Percentiles rank a stretch among this genome's conserved stretches.
phyloP scores from a whole-genome alignment of 1,140 invertebrate species.

The Nilaparvata lugens region DNA sequence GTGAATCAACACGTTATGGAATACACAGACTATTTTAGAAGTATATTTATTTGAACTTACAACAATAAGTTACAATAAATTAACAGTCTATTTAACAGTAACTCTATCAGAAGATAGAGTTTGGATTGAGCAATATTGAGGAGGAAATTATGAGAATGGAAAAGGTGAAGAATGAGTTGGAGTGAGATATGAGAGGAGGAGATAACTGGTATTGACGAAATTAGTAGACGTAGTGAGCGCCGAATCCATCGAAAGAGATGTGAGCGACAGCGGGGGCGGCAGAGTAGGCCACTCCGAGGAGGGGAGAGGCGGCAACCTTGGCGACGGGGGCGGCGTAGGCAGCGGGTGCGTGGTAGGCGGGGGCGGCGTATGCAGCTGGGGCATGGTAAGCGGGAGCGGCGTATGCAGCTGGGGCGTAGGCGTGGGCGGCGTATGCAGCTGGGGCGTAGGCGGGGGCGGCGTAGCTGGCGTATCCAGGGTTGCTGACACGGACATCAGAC shows the following conservation, averaged over 20 bases:
- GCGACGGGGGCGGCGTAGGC: conserved; percentile 12
- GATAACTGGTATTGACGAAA: no score
- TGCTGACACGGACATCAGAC: conserved; percentile 34
- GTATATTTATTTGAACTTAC: no score
- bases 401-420: conserved; percentile 18
- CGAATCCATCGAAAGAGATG: conserved; percentile 27
- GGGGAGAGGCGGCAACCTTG: conserved; percentile 18
- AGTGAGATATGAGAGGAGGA: no score
- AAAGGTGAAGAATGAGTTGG: no score
- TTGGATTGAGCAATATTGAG: no score
- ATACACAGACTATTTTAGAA: no score
- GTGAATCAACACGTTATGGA: no score
- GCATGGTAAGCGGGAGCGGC: conserved; percentile 19
- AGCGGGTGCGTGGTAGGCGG: conserved; percentile 15
- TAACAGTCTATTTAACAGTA: no score
- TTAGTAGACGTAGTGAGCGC: conserved; percentile 30
- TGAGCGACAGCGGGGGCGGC: conserved; percentile 27
- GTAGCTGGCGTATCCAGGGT: conserved; percentile 27
- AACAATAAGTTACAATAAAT: no score
- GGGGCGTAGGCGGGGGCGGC: conserved; percentile 19
- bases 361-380: conserved; percentile 16
- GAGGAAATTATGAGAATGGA: no score
- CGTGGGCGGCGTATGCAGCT: conserved; percentile 9
- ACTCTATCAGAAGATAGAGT: no score
- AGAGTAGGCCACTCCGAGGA: conserved; percentile 25